These are phyloP conservation scores for Ceratina japonica DNA, from an alignment of 1,140 invertebrate species.

Conservation along the genomic window DNA sequence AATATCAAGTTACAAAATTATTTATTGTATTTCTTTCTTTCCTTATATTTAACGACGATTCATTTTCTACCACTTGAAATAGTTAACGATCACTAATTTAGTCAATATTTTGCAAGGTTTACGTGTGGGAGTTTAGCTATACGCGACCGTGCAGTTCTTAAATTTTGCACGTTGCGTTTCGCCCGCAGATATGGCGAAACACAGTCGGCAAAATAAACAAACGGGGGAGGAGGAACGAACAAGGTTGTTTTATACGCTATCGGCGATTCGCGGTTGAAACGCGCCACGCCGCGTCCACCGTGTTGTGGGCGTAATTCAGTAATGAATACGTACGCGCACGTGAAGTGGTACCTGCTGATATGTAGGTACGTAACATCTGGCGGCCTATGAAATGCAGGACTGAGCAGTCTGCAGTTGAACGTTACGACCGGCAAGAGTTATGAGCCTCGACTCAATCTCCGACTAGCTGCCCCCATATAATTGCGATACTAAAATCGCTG, in stretches of 20 bases:
- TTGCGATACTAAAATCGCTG: slow-evolving; percentile 64
- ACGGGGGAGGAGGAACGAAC: background rate
- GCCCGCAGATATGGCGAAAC: background rate
- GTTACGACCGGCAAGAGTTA: slow-evolving; percentile 72
- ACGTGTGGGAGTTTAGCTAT: background rate
- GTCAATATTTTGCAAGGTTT: no score
- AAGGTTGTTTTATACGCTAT: slow-evolving; percentile 58
- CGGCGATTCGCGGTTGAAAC: slow-evolving; percentile 62
- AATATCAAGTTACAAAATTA: no score
- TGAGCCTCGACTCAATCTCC: slow-evolving; percentile 71
- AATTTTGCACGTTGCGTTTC: slow-evolving; percentile 2
- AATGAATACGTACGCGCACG: slow-evolving; percentile 69
- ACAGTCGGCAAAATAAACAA: slow-evolving; percentile 21
- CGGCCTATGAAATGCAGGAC: slow-evolving; percentile 73
- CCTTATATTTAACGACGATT: no score
- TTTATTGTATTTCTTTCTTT: no score
- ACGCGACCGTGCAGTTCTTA: background rate
- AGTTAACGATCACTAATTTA: no score
- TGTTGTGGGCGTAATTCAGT: slow-evolving; percentile 65
- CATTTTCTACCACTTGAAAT: no score
- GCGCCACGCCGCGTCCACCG: slow-evolving; percentile 27
- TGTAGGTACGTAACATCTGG: slow-evolving; percentile 72
- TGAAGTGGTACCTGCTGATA: slow-evolving; percentile 68
- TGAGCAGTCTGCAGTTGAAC: slow-evolving; percentile 70
- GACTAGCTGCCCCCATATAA: slow-evolving; percentile 60